Evolutionary conservation across 2,797 vertebrate species (phyloP).

Genomic region (Anomalospiza imberbis): DNA sequence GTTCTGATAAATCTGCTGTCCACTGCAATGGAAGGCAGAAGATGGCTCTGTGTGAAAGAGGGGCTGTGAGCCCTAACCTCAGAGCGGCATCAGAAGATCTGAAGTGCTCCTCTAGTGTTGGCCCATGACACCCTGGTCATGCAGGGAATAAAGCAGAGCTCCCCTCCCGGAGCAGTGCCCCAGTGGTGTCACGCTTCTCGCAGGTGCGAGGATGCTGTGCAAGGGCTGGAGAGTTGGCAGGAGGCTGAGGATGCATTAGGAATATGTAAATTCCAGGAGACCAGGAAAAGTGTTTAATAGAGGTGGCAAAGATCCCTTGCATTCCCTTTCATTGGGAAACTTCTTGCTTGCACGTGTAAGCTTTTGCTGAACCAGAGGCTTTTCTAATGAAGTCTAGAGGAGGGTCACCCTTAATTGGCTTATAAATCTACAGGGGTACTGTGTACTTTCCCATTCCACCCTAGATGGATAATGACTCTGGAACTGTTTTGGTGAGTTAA

Average conservation of each 20-base stretch:
- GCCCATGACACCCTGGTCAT: neutral
- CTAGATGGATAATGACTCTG: constrained; percentile 31
- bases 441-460: constrained; percentile 36
- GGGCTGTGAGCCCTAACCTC: neutral
- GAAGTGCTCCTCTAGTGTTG: neutral
- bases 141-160: neutral
- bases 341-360: neutral
- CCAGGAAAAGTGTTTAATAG: neutral
- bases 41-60: neutral
- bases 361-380: constrained; percentile 33
- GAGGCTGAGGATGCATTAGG: neutral
- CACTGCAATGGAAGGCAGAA: neutral
- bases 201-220: neutral
- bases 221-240: neutral
- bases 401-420: constrained; percentile 46
- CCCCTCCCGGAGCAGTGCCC: neutral
- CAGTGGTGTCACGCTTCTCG: rapidly evolving
- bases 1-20: neutral
- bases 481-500: constrained; percentile 47
- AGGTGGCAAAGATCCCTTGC: neutral
- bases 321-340: neutral
- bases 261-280: neutral
- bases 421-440: constrained; percentile 45
- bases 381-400: constrained; percentile 40
- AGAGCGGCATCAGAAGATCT: neutral